A percentile compares a stretch with the other conserved stretches of the same genome.
These are phyloP conservation scores for Thereva nobilitata DNA, from an alignment of 2,888 invertebrate species.

Conservation along the genomic window DNA sequence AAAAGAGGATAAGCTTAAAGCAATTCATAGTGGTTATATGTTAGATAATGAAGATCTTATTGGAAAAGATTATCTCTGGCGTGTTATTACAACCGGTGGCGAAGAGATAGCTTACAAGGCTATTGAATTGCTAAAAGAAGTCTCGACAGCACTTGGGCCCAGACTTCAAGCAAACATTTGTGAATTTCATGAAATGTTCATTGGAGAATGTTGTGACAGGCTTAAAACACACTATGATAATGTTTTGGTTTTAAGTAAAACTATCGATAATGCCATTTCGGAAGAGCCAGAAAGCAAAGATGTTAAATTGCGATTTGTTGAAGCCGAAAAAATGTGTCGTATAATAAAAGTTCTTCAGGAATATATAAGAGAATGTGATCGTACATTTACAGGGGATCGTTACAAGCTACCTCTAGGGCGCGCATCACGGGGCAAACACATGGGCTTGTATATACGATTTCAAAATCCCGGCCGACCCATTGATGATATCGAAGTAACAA, in stretches of 20 bases:
- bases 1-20: conserved; percentile 89
- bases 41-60: conserved; percentile 94
- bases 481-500: conserved; percentile 89
- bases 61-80: conserved; percentile 95
- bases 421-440: conserved; percentile 88
- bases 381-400: conserved; percentile 83
- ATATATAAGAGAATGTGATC: conserved; percentile 94
- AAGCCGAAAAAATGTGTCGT: conserved; percentile 86
- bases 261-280: conserved; percentile 45
- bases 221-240: conserved; percentile 86
- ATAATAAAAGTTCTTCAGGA: conserved; percentile 93
- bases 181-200: conserved; percentile 89
- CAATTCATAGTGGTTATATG: conserved; percentile 80
- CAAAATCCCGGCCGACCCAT: conserved; percentile 84
- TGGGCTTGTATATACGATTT: conserved; percentile 83
- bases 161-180: conserved; percentile 75
- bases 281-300: conserved; percentile 52
- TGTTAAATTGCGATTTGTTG: conserved; percentile 57
- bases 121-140: conserved; percentile 88
- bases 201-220: conserved; percentile 89
- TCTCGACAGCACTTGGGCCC: conserved; percentile 91
- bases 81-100: conserved; percentile 85
- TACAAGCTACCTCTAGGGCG: conserved; percentile 83
- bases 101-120: conserved; percentile 93
- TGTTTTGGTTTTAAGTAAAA: conserved; percentile 62